Percentiles rank a stretch among this genome's conserved stretches.
These are phyloP conservation scores for Catostylus mosaicus DNA, from an alignment of 30 jellyfish, hydroid and myxozoan species.

Conservation along the genomic window DNA sequence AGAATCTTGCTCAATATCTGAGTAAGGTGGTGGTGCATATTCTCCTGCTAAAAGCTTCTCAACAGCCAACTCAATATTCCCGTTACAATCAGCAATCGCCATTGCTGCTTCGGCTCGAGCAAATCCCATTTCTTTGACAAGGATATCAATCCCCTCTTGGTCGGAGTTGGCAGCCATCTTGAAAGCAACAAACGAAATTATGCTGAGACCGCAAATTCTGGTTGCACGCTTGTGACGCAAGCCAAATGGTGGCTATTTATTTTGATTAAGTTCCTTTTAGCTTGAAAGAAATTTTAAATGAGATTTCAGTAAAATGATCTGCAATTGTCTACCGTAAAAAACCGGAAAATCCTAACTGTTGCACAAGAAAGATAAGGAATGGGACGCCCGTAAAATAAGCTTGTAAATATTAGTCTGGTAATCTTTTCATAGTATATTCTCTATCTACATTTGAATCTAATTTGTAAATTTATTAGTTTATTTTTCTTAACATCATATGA, in stretches of 20 bases:
- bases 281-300: too few relatives aligned
- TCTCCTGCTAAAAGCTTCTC: slow-evolving; percentile 68
- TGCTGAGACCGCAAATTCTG: not conserved
- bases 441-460: too few relatives aligned
- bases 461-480: too few relatives aligned
- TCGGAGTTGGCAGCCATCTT: slow-evolving; percentile 48
- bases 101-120: slow-evolving; percentile 72
- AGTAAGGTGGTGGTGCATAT: slow-evolving; percentile 95
- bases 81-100: slow-evolving; percentile 81
- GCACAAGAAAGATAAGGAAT: too few relatives aligned
- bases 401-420: too few relatives aligned
- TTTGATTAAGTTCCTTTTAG: too few relatives aligned
- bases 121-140: slow-evolving; percentile 87
- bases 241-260: not conserved
- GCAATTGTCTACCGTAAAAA: too few relatives aligned
- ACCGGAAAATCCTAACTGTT: too few relatives aligned
- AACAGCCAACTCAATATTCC: slow-evolving; percentile 77
- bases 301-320: too few relatives aligned
- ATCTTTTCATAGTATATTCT: too few relatives aligned
- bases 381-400: too few relatives aligned
- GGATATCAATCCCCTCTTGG: slow-evolving; percentile 23
- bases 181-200: not conserved
- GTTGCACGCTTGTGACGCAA: not conserved
- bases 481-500: too few relatives aligned
- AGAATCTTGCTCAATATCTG: slow-evolving; percentile 26